A percentile compares a stretch with the other conserved stretches of the same genome.
Conservation (phyloP, 2,888 invertebrate species). For the Ennomos quercinarius region DNA sequence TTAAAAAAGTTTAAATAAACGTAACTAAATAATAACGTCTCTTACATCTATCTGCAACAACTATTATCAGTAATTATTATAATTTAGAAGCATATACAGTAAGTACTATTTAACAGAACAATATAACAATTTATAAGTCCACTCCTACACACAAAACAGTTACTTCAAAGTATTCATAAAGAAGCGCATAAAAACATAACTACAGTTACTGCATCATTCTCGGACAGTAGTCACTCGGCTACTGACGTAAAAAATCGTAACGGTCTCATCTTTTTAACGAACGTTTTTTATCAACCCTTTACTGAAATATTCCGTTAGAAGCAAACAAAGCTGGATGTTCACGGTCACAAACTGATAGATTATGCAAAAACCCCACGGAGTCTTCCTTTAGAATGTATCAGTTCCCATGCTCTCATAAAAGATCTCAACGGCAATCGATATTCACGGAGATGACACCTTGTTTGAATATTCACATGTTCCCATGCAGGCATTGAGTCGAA, state of each 20-base stretch:
- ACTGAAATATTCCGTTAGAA: constrained; percentile 70
- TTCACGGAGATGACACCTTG: constrained; percentile 85
- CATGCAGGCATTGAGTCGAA: constrained; percentile 54
- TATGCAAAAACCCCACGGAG: constrained; percentile 77
- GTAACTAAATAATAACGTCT: too few relatives aligned
- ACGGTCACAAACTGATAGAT: constrained; percentile 73
- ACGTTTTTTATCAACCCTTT: constrained; percentile 72
- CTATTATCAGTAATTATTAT: too few relatives aligned
- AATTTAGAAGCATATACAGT: background rate
- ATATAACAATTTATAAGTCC: constrained; percentile 33
- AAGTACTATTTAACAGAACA: constrained; percentile 3
- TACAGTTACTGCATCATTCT: constrained; percentile 48
- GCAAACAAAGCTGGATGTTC: constrained; percentile 63
- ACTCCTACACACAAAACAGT: constrained; percentile 61
- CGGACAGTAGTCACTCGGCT: constrained; percentile 65
- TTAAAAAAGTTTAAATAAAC: too few relatives aligned
- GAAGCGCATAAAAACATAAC: constrained; percentile 36
- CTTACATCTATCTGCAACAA: too few relatives aligned
- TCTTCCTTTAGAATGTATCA: constrained; percentile 82
- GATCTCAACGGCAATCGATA: constrained; percentile 81
- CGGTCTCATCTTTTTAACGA: constrained; percentile 76
- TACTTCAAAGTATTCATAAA: constrained; percentile 41
- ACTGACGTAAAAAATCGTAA: constrained; percentile 63
- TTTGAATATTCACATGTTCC: constrained; percentile 84
- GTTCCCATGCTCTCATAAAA: constrained; percentile 80